A percentile compares a stretch with the other conserved stretches of the same genome.
These are phyloP conservation scores for Lophochroa leadbeateri DNA, from an alignment of 2,113 vertebrate genomes.

Conservation along the genomic window DNA sequence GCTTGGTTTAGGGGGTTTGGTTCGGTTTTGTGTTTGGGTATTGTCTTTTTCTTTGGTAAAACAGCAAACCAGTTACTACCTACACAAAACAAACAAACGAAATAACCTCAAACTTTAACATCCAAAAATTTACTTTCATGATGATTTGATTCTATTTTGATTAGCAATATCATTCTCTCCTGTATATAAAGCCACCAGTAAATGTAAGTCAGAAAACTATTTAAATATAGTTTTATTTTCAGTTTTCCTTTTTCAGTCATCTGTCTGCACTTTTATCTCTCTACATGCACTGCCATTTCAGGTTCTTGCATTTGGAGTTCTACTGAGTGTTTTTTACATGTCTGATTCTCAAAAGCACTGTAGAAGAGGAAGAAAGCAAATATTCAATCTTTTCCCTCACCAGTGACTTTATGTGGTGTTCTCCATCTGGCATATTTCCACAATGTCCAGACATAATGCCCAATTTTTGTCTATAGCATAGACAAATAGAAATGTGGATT, in stretches of 20 bases:
- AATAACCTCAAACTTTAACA: neutral
- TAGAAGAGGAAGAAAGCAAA: neutral
- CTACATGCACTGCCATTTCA: neutral
- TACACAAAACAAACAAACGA: neutral
- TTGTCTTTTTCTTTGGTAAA: neutral
- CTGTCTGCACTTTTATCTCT: neutral
- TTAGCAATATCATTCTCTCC: neutral
- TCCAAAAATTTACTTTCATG: neutral
- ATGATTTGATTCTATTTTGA: neutral
- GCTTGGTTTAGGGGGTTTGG: neutral
- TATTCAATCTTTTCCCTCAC: neutral
- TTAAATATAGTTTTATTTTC: neutral
- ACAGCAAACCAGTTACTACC: neutral
- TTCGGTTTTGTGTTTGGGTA: neutral
- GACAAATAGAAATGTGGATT: neutral
- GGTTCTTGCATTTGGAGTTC: neutral
- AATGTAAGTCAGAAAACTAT: neutral
- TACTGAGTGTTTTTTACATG: neutral
- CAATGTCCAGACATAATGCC: too few relatives aligned
- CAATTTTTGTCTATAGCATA: neutral
- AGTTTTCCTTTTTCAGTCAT: neutral
- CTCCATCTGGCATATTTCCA: neutral
- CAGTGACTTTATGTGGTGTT: neutral
- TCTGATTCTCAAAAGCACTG: neutral
- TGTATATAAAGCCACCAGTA: neutral